Conservation (phyloP, 2,113 vertebrate species). For the Marmota flaviventris region DNA sequence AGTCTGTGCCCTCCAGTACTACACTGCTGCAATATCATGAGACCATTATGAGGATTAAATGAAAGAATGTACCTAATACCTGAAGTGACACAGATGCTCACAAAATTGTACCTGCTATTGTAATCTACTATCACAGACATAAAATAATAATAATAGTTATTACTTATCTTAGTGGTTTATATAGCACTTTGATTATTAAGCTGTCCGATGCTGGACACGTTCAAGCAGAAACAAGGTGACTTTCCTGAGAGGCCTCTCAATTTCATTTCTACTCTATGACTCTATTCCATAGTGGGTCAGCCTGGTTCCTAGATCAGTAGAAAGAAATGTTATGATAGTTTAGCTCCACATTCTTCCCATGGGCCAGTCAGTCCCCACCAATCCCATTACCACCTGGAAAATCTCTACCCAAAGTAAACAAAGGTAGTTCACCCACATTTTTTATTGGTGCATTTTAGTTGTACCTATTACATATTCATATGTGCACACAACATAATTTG, state of each 20-base stretch:
- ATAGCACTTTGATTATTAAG: not conserved
- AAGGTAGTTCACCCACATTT: not conserved
- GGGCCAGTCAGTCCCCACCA: not conserved
- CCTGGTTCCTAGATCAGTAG: not conserved
- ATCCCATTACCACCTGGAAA: not conserved
- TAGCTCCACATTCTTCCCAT: not conserved
- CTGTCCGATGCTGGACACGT: not conserved
- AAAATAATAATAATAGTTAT: not conserved
- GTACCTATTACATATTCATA: too few relatives aligned
- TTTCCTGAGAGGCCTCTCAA: not conserved
- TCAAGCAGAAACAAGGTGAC: not conserved
- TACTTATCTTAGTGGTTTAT: not conserved
- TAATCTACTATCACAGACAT: not conserved
- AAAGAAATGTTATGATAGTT: not conserved
- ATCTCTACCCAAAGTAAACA: slow-evolving; percentile 26
- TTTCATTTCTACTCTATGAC: not conserved
- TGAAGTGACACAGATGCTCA: not conserved
- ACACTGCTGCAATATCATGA: not conserved
- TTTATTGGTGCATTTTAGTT: too few relatives aligned
- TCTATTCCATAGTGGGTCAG: not conserved
- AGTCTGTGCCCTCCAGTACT: not conserved
- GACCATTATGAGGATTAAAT: not conserved
- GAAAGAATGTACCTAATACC: not conserved
- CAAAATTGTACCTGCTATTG: not conserved
- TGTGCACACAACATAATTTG: too few relatives aligned